Percentiles rank a stretch among this genome's conserved stretches.
phyloP scores from a whole-genome alignment of 2,113 vertebrate species.

The Artemisiospiza belli region DNA sequence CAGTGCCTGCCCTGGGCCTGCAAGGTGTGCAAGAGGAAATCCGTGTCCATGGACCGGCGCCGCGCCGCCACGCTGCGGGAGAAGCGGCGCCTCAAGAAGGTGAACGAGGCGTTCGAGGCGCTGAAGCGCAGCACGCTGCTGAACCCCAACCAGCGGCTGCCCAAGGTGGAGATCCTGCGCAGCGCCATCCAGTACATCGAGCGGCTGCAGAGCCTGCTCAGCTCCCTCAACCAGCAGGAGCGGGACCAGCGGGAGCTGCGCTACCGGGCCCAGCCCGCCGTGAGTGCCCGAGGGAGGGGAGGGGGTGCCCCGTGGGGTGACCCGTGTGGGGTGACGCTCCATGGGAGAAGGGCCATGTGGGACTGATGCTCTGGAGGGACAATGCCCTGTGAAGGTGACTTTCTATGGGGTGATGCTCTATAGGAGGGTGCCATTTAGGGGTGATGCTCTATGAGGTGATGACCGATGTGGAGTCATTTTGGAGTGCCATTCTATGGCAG shows the following conservation, averaged over 20 bases:
- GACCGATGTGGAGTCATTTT: not conserved
- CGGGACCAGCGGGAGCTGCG: constrained; percentile 82
- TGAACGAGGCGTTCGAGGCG: constrained; percentile 97
- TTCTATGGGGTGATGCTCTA: not conserved
- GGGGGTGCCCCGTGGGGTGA: not conserved
- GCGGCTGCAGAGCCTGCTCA: constrained; percentile 92
- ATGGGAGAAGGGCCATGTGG: rapidly evolving
- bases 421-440: not conserved
- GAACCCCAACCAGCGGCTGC: constrained; percentile 97
- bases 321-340: rapidly evolving
- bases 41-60: constrained; percentile 91
- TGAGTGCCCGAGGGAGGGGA: constrained; percentile 72
- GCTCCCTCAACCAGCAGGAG: constrained; percentile 96
- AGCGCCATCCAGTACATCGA: constrained; percentile 99
- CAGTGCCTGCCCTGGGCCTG: constrained; percentile 98
- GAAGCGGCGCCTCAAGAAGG: constrained; percentile 94
- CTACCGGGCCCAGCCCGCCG: constrained; percentile 77
- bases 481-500: not conserved
- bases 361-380: not conserved
- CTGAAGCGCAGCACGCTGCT: constrained; percentile 95
- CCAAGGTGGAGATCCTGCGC: constrained; percentile 97
- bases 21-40: constrained; percentile 94
- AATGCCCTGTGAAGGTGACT: not conserved
- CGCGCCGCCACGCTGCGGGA: constrained; percentile 92
- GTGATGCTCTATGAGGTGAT: not conserved